phyloP scores from a whole-genome alignment of 2,797 vertebrate species.

The Ctenopoma multispine region DNA sequence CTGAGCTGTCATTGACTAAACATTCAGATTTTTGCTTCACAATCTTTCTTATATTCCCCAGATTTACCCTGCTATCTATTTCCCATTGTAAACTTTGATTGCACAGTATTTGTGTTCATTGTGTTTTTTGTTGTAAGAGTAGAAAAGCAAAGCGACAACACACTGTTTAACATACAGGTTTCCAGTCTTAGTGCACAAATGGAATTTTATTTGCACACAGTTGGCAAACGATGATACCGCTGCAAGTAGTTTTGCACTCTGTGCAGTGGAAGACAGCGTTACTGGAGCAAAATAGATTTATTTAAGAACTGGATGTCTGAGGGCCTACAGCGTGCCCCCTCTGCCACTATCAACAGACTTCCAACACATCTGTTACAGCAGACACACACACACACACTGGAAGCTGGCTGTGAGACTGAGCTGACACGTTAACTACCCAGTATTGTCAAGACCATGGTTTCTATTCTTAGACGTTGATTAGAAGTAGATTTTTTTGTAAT shows the following conservation, averaged over 20 bases:
- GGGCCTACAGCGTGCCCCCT: conserved; percentile 50
- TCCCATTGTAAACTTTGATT: not conserved
- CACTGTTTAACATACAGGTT: not conserved
- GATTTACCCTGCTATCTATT: not conserved
- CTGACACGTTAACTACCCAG: conserved; percentile 42
- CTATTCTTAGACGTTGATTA: conserved; percentile 49
- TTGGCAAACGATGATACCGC: conserved; percentile 10
- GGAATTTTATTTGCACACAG: conserved; percentile 24
- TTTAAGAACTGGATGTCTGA: conserved; percentile 66
- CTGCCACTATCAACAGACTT: conserved; percentile 56
- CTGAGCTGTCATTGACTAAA: no score
- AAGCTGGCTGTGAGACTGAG: conserved; percentile 43
- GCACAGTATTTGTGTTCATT: not conserved
- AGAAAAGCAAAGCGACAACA: not conserved
- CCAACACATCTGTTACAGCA: conserved; percentile 65
- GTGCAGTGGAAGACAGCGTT: conserved; percentile 9
- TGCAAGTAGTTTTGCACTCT: conserved; percentile 16
- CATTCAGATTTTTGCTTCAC: no score
- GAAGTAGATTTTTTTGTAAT: conserved; percentile 28
- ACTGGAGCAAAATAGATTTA: conserved; percentile 63
- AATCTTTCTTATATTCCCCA: not conserved
- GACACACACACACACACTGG: conserved; percentile 22
- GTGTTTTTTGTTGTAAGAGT: not conserved
- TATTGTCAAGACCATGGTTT: conserved; percentile 45
- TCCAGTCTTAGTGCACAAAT: conserved; percentile 16